These are phyloP conservation scores for Eupeodes latifasciatus DNA, from an alignment of 2,888 invertebrate species.

Conservation along the genomic window DNA sequence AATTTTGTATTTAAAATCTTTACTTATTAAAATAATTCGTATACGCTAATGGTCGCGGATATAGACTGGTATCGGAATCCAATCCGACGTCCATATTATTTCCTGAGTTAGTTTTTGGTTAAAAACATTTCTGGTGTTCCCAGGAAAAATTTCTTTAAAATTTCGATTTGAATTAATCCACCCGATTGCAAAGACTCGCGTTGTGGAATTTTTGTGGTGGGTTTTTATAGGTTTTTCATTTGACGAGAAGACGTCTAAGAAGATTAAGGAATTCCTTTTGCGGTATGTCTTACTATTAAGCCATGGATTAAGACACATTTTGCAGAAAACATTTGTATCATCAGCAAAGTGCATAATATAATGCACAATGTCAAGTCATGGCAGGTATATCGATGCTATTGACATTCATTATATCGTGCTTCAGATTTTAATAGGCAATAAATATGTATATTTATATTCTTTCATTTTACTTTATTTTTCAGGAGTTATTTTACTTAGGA, in stretches of 20 bases:
- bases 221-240: conserved; percentile 49
- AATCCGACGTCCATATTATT: conserved; percentile 44
- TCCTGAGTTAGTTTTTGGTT: not conserved
- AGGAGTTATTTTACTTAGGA: too few species aligned
- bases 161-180: not conserved
- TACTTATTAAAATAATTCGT: conserved; percentile 61
- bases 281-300: conserved; percentile 42
- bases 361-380: not conserved
- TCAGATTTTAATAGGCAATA: too few species aligned
- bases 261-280: conserved; percentile 65
- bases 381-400: too few species aligned
- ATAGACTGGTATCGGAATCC: conserved; percentile 18
- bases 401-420: not conserved
- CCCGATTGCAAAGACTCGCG: conserved; percentile 29
- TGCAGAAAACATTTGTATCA: not conserved
- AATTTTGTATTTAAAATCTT: not conserved
- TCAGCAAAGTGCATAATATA: conserved; percentile 47
- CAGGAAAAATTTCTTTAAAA: not conserved
- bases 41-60: conserved; percentile 51
- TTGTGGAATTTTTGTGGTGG: not conserved
- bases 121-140: conserved; percentile 9
- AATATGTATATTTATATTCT: too few species aligned
- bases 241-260: conserved; percentile 15
- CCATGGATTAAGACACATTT: conserved; percentile 45
- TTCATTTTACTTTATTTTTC: too few species aligned